phyloP scores from a whole-genome alignment of 2,113 vertebrate species.

The Scopus umbretta region DNA sequence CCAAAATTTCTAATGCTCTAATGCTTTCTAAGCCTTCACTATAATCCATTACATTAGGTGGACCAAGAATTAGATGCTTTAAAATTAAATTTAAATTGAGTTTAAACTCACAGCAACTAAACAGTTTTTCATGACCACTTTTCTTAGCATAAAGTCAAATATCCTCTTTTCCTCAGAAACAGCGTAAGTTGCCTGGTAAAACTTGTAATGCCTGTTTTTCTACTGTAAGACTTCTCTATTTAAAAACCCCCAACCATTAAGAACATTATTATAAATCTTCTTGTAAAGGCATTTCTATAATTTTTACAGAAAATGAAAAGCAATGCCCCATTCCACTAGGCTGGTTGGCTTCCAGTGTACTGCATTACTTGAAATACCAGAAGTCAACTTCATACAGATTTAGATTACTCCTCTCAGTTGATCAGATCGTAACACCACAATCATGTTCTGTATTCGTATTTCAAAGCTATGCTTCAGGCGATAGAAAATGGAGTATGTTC shows the following conservation, averaged over 20 bases:
- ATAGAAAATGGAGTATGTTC: not conserved
- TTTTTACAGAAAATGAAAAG: not conserved
- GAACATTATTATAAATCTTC: not conserved
- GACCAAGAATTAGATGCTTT: not conserved
- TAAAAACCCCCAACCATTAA: not conserved
- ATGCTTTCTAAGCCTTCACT: not conserved
- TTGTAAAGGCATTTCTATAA: not conserved
- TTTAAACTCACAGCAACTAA: not conserved
- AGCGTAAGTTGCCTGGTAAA: not conserved
- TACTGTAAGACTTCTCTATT: not conserved
- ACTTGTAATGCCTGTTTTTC: not conserved
- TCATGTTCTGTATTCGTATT: not conserved
- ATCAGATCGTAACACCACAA: not conserved
- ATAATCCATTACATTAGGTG: not conserved
- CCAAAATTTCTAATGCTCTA: not conserved
- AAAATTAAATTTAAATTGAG: not conserved
- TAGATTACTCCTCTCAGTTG: not conserved
- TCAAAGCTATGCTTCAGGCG: not conserved
- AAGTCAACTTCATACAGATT: not conserved
- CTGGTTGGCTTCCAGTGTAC: not conserved
- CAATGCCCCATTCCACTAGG: not conserved
- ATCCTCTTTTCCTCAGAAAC: not conserved
- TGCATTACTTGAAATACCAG: not conserved
- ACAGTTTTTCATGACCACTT: not conserved
- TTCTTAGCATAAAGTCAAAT: not conserved